Conservation (phyloP, 2,113 vertebrate species). For the Chaetops frenatus region DNA sequence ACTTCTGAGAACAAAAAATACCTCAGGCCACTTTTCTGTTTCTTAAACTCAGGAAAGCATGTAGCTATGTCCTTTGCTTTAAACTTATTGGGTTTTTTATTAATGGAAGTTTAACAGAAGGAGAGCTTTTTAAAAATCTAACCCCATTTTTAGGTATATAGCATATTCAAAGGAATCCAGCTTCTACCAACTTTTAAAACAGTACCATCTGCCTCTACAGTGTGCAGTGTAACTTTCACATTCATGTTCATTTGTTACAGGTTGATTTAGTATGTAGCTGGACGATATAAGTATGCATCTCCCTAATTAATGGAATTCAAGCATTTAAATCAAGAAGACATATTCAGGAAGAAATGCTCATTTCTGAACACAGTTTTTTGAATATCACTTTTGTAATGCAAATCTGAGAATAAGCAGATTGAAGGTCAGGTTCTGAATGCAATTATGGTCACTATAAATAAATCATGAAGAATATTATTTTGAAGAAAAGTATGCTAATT, state of each 20-base stretch:
- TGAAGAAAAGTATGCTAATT: not conserved
- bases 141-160: not conserved
- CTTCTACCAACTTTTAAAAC: not conserved
- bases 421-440: constrained; percentile 3
- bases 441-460: not conserved
- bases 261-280: not conserved
- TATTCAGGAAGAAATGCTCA: not conserved
- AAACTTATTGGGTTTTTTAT: not conserved
- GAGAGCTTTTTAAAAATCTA: not conserved
- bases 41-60: not conserved
- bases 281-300: not conserved
- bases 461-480: not conserved
- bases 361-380: not conserved
- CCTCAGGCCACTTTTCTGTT: not conserved
- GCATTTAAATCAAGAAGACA: not conserved
- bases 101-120: not conserved
- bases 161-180: not conserved
- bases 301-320: not conserved
- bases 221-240: not conserved
- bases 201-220: not conserved
- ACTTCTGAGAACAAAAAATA: not conserved
- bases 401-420: not conserved
- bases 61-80: not conserved
- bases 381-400: constrained; percentile 2
- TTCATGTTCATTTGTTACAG: not conserved